Percentiles rank a stretch among this genome's conserved stretches.
Evolutionary conservation across 2,797 vertebrate species (phyloP).

Genomic region (Tapera naevia): DNA sequence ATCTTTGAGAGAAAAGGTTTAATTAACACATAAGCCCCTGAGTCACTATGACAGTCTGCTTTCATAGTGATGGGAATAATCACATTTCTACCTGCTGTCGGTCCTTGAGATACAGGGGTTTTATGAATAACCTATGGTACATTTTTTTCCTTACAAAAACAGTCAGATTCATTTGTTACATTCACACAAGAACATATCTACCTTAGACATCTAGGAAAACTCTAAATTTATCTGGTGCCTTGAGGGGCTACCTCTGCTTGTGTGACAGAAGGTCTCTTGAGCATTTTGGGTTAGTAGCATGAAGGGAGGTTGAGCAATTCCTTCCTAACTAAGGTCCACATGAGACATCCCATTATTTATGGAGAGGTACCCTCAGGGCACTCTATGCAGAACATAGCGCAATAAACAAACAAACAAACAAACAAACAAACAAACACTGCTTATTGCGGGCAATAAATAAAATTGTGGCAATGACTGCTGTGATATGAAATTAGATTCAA

Average conservation of each 20-base stretch:
- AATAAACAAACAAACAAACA: constrained; percentile 25
- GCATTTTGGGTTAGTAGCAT: constrained; percentile 31
- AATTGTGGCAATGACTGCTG: not conserved
- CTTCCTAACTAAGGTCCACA: constrained; percentile 17
- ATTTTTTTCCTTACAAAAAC: constrained; percentile 27
- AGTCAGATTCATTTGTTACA: constrained; percentile 44
- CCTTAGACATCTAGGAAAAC: constrained; percentile 34
- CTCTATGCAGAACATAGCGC: not conserved
- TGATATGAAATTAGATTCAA: not conserved
- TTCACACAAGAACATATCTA: constrained; percentile 31
- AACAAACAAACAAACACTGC: not conserved
- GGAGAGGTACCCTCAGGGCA: constrained; percentile 34
- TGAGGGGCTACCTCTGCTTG: constrained; percentile 39
- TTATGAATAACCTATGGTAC: constrained; percentile 48
- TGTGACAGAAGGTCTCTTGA: constrained; percentile 58
- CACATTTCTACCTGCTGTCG: constrained; percentile 25
- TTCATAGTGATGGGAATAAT: constrained; percentile 45
- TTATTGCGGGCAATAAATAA: not conserved
- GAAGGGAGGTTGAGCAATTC: constrained; percentile 31
- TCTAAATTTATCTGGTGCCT: constrained; percentile 55
- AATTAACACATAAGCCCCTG: constrained; percentile 69
- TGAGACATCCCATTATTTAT: constrained; percentile 53
- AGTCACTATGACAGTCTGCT: constrained; percentile 54
- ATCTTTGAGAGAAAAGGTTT: constrained; percentile 54
- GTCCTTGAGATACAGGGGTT: constrained; percentile 28